Evolutionary conservation across 2,797 vertebrate genomes (phyloP).

Genomic region (Gila robusta): DNA sequence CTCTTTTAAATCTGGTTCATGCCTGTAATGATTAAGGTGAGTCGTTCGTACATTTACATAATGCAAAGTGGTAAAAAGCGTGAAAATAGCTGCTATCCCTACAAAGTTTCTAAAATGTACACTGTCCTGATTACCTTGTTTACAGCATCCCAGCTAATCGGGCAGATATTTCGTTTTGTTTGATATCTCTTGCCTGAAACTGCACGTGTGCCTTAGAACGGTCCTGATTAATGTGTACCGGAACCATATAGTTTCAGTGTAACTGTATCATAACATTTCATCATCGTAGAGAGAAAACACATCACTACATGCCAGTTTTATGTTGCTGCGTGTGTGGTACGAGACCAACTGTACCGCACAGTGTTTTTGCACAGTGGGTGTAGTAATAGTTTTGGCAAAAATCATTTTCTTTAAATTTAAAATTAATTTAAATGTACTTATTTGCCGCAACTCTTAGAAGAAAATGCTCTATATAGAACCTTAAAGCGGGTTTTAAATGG

Average conservation of each 20-base stretch:
- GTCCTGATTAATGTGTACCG: neutral
- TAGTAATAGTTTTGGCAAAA: neutral
- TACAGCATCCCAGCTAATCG: neutral
- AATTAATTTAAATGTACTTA: too few species aligned
- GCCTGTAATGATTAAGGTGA: constrained; percentile 6
- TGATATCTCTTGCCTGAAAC: neutral
- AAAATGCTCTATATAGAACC: too few species aligned
- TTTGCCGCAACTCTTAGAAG: neutral
- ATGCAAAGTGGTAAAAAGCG: neutral
- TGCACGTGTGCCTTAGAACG: neutral
- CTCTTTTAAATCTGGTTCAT: neutral
- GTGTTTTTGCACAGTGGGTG: neutral
- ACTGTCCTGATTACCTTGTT: constrained; percentile 1
- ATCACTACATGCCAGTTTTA: too few species aligned
- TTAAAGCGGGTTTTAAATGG: too few species aligned
- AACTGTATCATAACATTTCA: neutral
- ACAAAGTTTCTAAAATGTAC: neutral
- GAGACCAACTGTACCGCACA: neutral
- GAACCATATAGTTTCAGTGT: neutral
- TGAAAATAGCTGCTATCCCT: neutral
- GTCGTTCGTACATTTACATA: neutral
- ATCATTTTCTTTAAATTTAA: neutral
- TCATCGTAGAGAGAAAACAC: neutral
- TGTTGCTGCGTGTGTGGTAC: neutral
- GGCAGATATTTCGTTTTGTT: neutral